Percentiles rank a stretch among this genome's conserved stretches.
These are phyloP conservation scores for Porites lutea DNA, from an alignment of 64 coral and sea anemone species.

Conservation along the genomic window DNA sequence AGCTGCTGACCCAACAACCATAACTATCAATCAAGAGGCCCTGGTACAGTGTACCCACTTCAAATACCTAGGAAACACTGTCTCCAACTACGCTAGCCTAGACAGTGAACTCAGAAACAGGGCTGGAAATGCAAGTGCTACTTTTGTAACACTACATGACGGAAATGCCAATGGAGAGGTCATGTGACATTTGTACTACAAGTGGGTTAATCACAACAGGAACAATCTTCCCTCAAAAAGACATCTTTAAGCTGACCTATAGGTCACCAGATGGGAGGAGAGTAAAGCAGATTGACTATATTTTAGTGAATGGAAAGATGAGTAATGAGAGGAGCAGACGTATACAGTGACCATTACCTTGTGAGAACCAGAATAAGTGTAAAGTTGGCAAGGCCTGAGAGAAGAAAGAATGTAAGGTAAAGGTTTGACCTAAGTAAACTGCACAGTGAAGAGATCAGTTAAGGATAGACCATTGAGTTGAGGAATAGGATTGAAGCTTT, in stretches of 20 bases:
- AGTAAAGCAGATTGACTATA: constrained; percentile 35
- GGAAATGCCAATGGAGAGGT: no score
- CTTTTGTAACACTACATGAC: background rate
- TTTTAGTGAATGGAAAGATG: constrained; percentile 24
- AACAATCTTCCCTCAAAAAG: no score
- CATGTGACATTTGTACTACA: no score
- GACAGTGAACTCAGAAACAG: background rate
- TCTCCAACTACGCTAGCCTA: background rate
- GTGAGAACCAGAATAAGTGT: background rate
- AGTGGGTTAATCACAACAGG: no score
- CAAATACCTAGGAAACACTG: background rate
- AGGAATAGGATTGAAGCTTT: constrained; percentile 17
- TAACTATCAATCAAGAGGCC: background rate
- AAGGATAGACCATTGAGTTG: background rate
- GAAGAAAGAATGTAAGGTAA: background rate
- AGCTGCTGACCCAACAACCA: background rate
- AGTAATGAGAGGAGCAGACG: background rate
- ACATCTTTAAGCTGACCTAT: constrained; percentile 28
- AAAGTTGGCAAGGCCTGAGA: background rate
- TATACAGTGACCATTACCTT: constrained; percentile 48
- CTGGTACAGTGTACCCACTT: background rate
- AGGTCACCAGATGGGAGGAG: constrained; percentile 39
- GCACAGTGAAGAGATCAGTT: constrained; percentile 41
- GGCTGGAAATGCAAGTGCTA: background rate
- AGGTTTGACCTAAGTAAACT: constrained; percentile 33